These are phyloP conservation scores for Dinoponera quadriceps DNA, from an alignment of 1,140 invertebrate genomes.

Conservation along the genomic window DNA sequence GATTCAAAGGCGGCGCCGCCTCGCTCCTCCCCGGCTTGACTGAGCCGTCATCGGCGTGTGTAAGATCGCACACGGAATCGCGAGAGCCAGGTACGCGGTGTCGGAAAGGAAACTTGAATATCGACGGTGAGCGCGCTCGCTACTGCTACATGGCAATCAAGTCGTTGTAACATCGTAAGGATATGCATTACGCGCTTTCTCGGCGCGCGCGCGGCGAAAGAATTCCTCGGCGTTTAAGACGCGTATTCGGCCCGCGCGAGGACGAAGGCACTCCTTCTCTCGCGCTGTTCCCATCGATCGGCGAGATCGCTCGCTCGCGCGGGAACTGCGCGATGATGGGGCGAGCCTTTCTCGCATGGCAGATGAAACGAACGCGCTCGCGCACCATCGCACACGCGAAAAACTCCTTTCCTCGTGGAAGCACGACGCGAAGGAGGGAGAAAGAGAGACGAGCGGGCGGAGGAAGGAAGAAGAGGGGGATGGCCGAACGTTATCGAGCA, in stretches of 20 bases:
- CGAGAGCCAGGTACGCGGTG: constrained; percentile 3
- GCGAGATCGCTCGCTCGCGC: constrained; percentile 26
- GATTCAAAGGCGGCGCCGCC: not conserved
- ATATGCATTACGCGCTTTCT: constrained; percentile 55
- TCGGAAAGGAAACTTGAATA: constrained; percentile 5
- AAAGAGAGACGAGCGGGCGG: not conserved
- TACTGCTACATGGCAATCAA: constrained; percentile 57
- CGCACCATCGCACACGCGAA: constrained; percentile 20
- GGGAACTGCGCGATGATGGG: not conserved
- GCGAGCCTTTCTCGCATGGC: constrained; percentile 67
- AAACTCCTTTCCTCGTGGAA: not conserved
- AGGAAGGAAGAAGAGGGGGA: not conserved
- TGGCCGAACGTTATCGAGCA: constrained; percentile 4
- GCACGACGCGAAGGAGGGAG: not conserved
- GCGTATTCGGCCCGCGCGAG: constrained; percentile 17
- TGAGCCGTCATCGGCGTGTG: constrained; percentile 14
- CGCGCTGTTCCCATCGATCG: constrained; percentile 34
- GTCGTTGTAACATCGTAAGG: constrained; percentile 60
- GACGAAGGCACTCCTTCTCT: not conserved
- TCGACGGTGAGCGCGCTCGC: not conserved
- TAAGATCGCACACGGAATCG: not conserved
- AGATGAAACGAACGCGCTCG: constrained; percentile 7
- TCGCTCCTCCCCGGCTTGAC: not conserved
- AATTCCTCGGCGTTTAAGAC: constrained; percentile 49
- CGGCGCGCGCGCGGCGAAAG: constrained; percentile 24